These are phyloP conservation scores for Brachypalpus laphriformis DNA, from an alignment of 2,888 invertebrate species.

Conservation along the genomic window DNA sequence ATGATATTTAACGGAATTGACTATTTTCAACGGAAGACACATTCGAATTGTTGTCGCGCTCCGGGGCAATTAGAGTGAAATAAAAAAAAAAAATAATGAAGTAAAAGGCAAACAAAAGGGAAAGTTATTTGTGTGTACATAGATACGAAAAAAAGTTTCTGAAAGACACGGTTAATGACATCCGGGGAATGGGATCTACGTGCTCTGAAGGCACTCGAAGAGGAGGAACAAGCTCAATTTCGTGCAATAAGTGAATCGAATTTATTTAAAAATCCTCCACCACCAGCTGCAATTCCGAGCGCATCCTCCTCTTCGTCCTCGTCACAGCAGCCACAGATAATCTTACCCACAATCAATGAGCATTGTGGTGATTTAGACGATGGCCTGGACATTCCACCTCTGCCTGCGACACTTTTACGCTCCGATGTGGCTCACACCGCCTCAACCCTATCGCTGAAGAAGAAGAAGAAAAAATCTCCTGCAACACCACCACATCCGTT, in stretches of 20 bases:
- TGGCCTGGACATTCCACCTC: conserved; percentile 72
- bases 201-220: conserved; percentile 82
- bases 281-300: conserved; percentile 62
- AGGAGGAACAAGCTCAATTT: conserved; percentile 82
- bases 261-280: conserved; percentile 78
- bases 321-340: conserved; percentile 79
- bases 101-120: neutral
- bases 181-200: conserved; percentile 83
- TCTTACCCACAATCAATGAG: conserved; percentile 81
- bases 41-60: conserved; percentile 22
- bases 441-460: conserved; percentile 50
- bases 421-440: conserved; percentile 51
- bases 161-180: conserved; percentile 78
- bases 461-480: conserved; percentile 58
- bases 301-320: conserved; percentile 77
- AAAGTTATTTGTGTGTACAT: conserved; percentile 30
- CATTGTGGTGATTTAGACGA: conserved; percentile 77
- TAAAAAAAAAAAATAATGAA: conserved; percentile 34
- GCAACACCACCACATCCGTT: conserved; percentile 26
- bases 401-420: conserved; percentile 60
- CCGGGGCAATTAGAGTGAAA: conserved; percentile 1
- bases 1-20: conserved; percentile 39
- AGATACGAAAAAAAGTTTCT: conserved; percentile 31
- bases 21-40: conserved; percentile 4
- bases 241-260: conserved; percentile 81